Evolutionary conservation across 2,113 vertebrate species (phyloP), one percentile per base, ranked within the genome.

Genomic region (Archilochus colubris): DNA sequence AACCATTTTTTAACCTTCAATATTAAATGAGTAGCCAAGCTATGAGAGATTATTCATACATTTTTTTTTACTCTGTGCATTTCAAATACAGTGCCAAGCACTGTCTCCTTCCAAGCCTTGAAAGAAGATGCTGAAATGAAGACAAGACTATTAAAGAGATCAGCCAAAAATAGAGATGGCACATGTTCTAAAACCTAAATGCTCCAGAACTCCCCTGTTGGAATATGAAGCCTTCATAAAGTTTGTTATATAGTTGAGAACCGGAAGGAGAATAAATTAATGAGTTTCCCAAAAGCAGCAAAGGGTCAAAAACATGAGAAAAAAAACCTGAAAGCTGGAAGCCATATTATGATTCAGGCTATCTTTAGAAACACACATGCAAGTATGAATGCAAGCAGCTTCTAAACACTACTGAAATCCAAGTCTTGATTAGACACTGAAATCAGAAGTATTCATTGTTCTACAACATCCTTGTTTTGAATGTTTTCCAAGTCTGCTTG

Each of bases 111-210:
- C 72, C 51, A 80, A 77, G 33, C 7, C 59, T 62, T 69, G 25
- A 88, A 25, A 96, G 36, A 31, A 94, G 27, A 92, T 57, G 31
- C 30, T 58, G 48, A 89, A 80, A 93, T 27, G 30, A 85, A 94
- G 20, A 28, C 28, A 79, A 68, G 53, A 38, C 20, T 70, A 83
- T 88, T 88, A 95, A 74, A 95, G 79, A 84, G 68, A 88, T 66
- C 48, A 70, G 33, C 59, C 61, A 94, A 81, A 94, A 91, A 54
- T 14, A 74, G 30, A 59, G 18, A 66, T 38, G 53, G n/a, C 53
- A 84, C 18, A 68, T 72, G 5, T 23, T 87, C 31, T 46, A 76
- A 87, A 87, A 81, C 48, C 21, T 31, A 62, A 62, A 30, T 53
- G 18, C 27, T 86, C 33, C 64, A 59, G 43, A 81, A n/a, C 17